Percentiles rank a stretch among this genome's conserved stretches.
phyloP scores from a whole-genome alignment of 1,140 invertebrate genomes.

The Arion vulgaris region DNA sequence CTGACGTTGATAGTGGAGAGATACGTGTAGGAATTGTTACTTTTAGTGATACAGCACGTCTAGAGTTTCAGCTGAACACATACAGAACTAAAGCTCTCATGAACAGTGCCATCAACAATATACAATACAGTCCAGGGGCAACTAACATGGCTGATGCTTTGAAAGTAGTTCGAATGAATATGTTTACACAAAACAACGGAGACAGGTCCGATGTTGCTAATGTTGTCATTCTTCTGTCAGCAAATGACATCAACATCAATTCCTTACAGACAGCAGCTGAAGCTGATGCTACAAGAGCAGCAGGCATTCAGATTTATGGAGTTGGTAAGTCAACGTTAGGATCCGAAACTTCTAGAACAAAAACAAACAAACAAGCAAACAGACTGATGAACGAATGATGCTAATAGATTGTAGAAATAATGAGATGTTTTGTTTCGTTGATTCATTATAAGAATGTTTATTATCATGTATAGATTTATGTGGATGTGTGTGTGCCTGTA shows the following conservation, averaged over 20 bases:
- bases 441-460: too few species aligned
- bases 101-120: constrained; percentile 45
- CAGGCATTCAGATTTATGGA: constrained; percentile 17
- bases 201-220: constrained; percentile 54
- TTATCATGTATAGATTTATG: too few species aligned
- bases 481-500: too few species aligned
- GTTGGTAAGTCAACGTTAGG: constrained; percentile 13
- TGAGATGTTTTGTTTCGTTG: too few species aligned
- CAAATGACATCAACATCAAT: constrained; percentile 22
- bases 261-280: neutral
- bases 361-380: too few species aligned
- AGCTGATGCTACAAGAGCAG: constrained; percentile 18
- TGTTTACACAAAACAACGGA: constrained; percentile 49
- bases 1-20: constrained; percentile 50
- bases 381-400: too few species aligned
- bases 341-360: too few species aligned
- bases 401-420: too few species aligned
- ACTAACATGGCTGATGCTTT: constrained; percentile 48
- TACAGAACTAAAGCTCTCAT: constrained; percentile 38
- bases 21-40: constrained; percentile 47
- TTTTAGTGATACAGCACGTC: constrained; percentile 41
- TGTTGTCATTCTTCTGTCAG: constrained; percentile 59
- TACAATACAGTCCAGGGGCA: constrained; percentile 47
- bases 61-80: constrained; percentile 44
- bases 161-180: constrained; percentile 32